Percentiles rank a stretch among this genome's conserved stretches.
Conservation (phyloP, 1,140 invertebrate genomes). For the Spodoptera frugiperda region DNA sequence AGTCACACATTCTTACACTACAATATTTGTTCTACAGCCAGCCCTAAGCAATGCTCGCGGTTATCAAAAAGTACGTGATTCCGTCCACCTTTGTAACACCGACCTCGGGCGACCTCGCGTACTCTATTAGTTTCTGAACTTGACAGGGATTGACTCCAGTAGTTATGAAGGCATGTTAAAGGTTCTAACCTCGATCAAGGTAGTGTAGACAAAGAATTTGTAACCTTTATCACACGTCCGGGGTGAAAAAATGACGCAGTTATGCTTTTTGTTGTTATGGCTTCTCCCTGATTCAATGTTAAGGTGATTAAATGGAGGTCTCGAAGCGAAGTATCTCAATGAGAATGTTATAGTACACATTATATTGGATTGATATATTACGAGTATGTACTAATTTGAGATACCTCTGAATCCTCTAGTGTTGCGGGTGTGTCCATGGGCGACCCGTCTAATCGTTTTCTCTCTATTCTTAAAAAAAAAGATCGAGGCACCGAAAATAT, state of each 20-base stretch:
- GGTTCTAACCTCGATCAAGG: constrained; percentile 29
- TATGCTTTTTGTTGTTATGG: neutral
- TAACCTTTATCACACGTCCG: constrained; percentile 29
- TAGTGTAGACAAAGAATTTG: constrained; percentile 13
- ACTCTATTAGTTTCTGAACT: constrained; percentile 42
- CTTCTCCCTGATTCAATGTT: neutral
- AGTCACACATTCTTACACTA: too few relatives aligned
- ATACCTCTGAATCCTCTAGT: too few relatives aligned
- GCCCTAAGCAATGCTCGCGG: constrained; percentile 2
- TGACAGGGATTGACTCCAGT: constrained; percentile 37
- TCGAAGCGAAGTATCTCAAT: too few relatives aligned
- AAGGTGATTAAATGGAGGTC: neutral
- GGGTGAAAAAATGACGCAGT: neutral
- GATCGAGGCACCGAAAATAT: too few relatives aligned
- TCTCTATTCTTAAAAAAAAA: too few relatives aligned
- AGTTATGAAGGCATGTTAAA: constrained; percentile 2
- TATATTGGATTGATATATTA: too few relatives aligned
- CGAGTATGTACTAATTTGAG: too few relatives aligned
- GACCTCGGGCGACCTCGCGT: constrained; percentile 38
- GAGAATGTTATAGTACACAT: too few relatives aligned
- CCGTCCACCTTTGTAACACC: constrained; percentile 23
- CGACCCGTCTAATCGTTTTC: too few relatives aligned
- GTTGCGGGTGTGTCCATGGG: too few relatives aligned
- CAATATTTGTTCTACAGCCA: neutral
- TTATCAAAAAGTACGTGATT: constrained; percentile 41